These are phyloP conservation scores for Scrobipalpa atriplicella DNA, from an alignment of 2,888 invertebrate species.

Conservation along the genomic window DNA sequence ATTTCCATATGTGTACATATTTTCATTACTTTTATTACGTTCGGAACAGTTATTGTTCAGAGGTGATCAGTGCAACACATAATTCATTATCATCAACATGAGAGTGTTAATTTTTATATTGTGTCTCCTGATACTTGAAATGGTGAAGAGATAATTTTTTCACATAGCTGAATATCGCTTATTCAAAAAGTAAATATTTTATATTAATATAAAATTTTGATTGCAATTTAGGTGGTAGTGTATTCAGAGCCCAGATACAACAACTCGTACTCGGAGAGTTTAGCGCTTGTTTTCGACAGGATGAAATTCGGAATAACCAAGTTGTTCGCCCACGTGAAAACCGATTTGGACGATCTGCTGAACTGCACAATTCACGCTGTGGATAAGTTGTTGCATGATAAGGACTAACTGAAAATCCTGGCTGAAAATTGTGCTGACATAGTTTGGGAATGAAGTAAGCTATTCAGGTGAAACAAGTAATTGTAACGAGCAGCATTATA, in stretches of 20 bases:
- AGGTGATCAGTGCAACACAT: slow-evolving; percentile 11
- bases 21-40: slow-evolving; percentile 1
- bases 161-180: background rate
- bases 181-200: background rate
- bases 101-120: slow-evolving; percentile 9
- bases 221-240: slow-evolving; percentile 4
- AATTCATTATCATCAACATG: no score
- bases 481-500: slow-evolving; percentile 32
- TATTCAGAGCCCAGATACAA: slow-evolving; percentile 7
- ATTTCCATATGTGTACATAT: background rate
- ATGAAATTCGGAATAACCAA: slow-evolving; percentile 15
- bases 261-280: slow-evolving; percentile 8
- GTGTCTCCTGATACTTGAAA: slow-evolving; percentile 12
- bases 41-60: slow-evolving; percentile 18
- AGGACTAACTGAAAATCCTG: background rate
- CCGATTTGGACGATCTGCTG: slow-evolving; percentile 39
- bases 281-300: slow-evolving; percentile 1
- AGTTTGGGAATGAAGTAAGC: slow-evolving; percentile 12
- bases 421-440: background rate
- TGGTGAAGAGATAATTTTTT: slow-evolving; percentile 1
- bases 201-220: background rate
- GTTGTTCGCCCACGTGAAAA: slow-evolving; percentile 40
- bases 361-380: slow-evolving; percentile 39
- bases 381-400: slow-evolving; percentile 34
- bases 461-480: slow-evolving; percentile 14